Evolutionary conservation across 2,888 invertebrate genomes (phyloP).

Genomic region (Tachina lurida): DNA sequence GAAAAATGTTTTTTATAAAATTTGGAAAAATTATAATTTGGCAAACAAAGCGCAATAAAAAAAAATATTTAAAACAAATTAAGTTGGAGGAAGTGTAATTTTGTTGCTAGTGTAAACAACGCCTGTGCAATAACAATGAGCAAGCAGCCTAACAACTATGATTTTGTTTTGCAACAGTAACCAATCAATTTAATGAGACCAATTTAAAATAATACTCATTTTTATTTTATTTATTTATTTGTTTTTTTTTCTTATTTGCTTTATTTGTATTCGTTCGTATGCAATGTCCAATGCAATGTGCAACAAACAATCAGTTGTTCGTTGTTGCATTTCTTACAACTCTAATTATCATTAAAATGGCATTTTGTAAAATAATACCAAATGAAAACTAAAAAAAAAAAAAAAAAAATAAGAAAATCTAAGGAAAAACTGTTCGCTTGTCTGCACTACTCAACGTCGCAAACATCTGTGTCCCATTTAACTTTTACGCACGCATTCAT

Average conservation of each 20-base stretch:
- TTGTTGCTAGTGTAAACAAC: not conserved
- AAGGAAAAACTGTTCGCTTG: conserved; percentile 59
- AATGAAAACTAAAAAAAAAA: conserved; percentile 4
- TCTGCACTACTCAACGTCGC: conserved; percentile 64
- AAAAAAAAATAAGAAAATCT: conserved; percentile 36
- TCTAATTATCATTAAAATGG: conserved; percentile 69
- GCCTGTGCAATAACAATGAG: not conserved
- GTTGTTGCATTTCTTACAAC: conserved; percentile 29
- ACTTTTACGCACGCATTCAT: conserved; percentile 69
- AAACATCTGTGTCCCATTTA: conserved; percentile 71
- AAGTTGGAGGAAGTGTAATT: not conserved
- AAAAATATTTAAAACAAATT: not conserved
- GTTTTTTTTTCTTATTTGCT: not conserved
- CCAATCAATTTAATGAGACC: conserved; percentile 14
- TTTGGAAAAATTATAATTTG: not conserved
- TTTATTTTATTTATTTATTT: not conserved
- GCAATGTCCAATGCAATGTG: conserved; percentile 31
- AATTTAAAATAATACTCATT: conserved; percentile 7
- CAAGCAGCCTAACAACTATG: not conserved
- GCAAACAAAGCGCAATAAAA: not conserved
- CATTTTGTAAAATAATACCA: conserved; percentile 51
- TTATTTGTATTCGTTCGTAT: too few species aligned
- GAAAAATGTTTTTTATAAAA: not conserved
- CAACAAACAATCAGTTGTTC: conserved; percentile 13
- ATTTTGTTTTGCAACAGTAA: conserved; percentile 15